Conservation (phyloP, 2,797 vertebrate species). For the Lophotriccus pileatus region DNA sequence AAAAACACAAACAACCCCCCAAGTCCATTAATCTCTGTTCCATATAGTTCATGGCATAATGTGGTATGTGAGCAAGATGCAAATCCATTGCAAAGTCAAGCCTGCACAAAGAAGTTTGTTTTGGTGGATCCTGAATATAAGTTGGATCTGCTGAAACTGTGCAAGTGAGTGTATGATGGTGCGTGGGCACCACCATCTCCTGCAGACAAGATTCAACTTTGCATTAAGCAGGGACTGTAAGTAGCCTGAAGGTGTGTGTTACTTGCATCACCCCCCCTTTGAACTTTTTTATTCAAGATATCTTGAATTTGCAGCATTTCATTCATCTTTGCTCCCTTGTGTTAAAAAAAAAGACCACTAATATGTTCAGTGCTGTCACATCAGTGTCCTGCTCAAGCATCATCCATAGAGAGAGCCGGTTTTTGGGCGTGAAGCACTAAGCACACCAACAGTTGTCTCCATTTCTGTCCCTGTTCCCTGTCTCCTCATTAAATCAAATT, state of each 20-base stretch:
- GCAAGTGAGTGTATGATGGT: neutral
- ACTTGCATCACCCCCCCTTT: neutral
- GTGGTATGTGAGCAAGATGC: fast-evolving
- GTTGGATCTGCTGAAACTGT: neutral
- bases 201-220: neutral
- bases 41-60: neutral
- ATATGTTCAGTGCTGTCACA: neutral
- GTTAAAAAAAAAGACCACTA: neutral
- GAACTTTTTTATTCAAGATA: neutral
- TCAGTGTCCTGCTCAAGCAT: neutral
- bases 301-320: neutral
- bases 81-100: neutral
- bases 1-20: fast-evolving
- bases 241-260: neutral
- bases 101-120: neutral
- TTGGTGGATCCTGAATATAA: neutral
- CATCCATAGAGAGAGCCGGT: fast-evolving
- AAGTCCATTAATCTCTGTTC: neutral
- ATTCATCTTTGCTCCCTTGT: neutral
- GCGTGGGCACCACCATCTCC: neutral
- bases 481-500: neutral
- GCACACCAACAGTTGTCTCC: neutral
- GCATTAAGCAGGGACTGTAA: neutral
- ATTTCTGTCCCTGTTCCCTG: neutral
- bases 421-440: neutral